These are phyloP conservation scores for Tiphia femorata DNA, from an alignment of 2,888 invertebrate species.

Conservation along the genomic window DNA sequence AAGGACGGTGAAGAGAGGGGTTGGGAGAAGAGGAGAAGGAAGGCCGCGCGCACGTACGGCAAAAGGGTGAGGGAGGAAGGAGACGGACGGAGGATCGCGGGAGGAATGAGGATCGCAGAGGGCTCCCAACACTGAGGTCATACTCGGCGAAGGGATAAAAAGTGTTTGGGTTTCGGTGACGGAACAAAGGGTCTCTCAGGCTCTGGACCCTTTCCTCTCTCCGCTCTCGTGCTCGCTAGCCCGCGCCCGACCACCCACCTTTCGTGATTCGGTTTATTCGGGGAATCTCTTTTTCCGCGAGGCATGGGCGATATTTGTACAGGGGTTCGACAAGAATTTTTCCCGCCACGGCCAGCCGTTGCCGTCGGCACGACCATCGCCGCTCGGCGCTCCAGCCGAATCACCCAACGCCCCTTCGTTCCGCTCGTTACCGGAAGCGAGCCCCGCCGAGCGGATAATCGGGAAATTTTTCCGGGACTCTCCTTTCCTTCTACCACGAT, in stretches of 20 bases:
- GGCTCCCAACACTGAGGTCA: conserved; percentile 26
- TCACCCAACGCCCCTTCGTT: neutral
- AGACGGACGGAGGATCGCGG: conserved; percentile 16
- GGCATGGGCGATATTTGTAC: conserved; percentile 12
- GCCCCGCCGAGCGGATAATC: neutral
- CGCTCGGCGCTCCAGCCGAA: no score
- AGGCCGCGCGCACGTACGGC: conserved; percentile 9
- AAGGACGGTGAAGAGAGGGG: conserved; percentile 2
- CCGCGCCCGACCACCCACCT: no score
- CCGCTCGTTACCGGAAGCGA: neutral
- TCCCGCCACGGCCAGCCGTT: no score
- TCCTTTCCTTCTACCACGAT: no score
- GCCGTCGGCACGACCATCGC: no score
- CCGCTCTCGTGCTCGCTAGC: no score
- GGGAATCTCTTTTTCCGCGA: conserved; percentile 3
- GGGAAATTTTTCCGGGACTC: neutral
- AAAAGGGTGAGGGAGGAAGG: conserved; percentile 8
- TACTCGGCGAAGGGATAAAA: conserved; percentile 40
- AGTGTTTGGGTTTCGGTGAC: conserved; percentile 52
- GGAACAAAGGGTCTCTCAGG: conserved; percentile 49
- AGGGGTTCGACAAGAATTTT: no score
- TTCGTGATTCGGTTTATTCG: conserved; percentile 32
- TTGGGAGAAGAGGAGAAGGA: conserved; percentile 5
- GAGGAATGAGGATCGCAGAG: conserved; percentile 53
- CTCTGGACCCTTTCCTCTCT: conserved; percentile 20